Base-by-base conservation (phyloP, 2,888 invertebrate species). In the Leptinotarsa haldemani region DNA sequence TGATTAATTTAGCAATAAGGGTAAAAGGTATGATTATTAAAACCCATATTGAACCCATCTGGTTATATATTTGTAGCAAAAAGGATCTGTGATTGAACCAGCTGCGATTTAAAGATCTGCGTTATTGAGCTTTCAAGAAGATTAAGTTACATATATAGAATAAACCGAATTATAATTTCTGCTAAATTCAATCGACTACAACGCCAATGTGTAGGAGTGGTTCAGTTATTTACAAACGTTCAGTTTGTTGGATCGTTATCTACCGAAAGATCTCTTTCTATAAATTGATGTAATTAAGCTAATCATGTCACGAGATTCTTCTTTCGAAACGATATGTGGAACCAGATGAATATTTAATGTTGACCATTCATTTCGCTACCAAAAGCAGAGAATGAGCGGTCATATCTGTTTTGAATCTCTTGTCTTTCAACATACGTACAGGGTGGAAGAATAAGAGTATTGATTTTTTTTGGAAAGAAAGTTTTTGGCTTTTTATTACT, bases 221-320 rank as follows among this genome's bases (percentile, higher is more conserved):
- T 46, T 50, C 48, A 20, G 48, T 65, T 85, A 85, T 85, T 84
- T 84, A 84, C 84, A 84, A 83, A 84, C 83, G 83, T 84, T 83
- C 83, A 83, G 82, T 82, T 82, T 82, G 84, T 82, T 84, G 83
- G 82, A 80, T 79, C 47, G 67, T 46, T 86, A 85, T 86, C 86
- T 80, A 78, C 81, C 81, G 76, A 82, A 84, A 84, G 82, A 87
- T 87, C 87, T 85, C 82, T 82, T 83, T 83, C 86, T 86, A 87
- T 87, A 87, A 88, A 87, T 88, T 87, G 86, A 86, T 83, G 86
- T 87, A 87, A 88, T 87, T 87, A 87, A 87, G 86, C 85, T 87
- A 87, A 87, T 87, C 86, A 87, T 87, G 87, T 87, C 87, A 85
- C 85, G 82, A 85, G 87, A 86, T 86, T 86, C 86, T 84, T 79